These are phyloP conservation scores for Prochilodus magdalenae DNA, from an alignment of 2,113 vertebrate genomes.

Conservation along the genomic window DNA sequence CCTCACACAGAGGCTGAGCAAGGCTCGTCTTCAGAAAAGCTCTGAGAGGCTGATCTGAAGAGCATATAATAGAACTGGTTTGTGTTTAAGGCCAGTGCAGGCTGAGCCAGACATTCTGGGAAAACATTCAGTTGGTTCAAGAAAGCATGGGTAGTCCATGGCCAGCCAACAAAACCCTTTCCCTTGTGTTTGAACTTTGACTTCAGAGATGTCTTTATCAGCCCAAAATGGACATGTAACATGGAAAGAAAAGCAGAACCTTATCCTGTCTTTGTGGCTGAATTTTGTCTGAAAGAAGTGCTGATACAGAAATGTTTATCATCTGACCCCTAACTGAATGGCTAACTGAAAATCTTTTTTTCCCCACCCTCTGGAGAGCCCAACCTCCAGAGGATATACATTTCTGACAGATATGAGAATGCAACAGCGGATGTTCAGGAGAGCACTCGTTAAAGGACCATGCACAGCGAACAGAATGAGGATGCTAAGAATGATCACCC, in stretches of 20 bases:
- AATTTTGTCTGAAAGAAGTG: neutral
- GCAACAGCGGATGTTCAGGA: slow-evolving; percentile 23
- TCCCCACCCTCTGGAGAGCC: slow-evolving; percentile 68
- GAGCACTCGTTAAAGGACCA: neutral
- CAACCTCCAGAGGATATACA: slow-evolving; percentile 71
- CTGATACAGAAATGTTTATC: neutral
- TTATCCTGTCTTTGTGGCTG: no score
- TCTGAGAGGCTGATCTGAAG: slow-evolving; percentile 4
- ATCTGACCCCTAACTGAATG: neutral
- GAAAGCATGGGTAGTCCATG: neutral
- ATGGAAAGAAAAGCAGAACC: neutral
- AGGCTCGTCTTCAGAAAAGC: slow-evolving; percentile 10
- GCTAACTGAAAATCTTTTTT: neutral
- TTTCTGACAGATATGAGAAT: slow-evolving; percentile 50
- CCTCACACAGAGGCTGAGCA: slow-evolving; percentile 12
- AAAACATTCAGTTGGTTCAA: slow-evolving; percentile 43
- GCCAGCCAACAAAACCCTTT: slow-evolving; percentile 40
- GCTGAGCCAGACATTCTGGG: slow-evolving; percentile 35
- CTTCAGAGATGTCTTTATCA: neutral
- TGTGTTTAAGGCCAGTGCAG: slow-evolving; percentile 41
- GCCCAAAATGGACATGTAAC: slow-evolving; percentile 2
- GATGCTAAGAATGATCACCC: neutral
- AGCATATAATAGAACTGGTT: neutral
- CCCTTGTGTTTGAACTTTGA: neutral
- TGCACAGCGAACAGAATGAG: neutral